Evolutionary conservation across 2,113 vertebrate species (phyloP), one percentile per base, ranked within the genome.

Genomic region (Tringa solitaria): DNA sequence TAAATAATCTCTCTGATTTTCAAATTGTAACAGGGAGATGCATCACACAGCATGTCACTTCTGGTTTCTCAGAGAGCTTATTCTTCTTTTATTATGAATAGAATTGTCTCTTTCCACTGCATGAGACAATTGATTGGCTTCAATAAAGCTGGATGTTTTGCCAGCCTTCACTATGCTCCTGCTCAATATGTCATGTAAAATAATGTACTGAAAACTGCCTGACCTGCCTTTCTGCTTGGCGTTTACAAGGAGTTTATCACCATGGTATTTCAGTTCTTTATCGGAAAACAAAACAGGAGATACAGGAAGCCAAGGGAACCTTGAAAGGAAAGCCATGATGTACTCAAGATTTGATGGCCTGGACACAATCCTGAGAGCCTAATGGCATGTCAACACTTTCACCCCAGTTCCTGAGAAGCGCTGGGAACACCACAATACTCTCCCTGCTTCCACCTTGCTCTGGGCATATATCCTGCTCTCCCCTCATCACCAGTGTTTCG

Each of bases 1-100:
- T 96, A 97, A 96, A 93, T 85, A 88, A 97, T 94, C 90, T 89
- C 92, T 98, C 96, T 94, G 64, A 94, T 97, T 98, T 97, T 96
- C 93, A 94, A 89, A 97, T 87, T 75, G 82, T 84, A 93, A 69
- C 83, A 89, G 76, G 89, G 95, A 93, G 67, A 97, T 97, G 89
- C 83, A 97, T 94, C 96, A 96, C 90, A 90, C 94, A 97, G 94
- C 92, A 86, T 90, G 95, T 95, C 94, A 97, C 85, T 96, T 97
- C 60, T 96, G 80, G 35, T 94, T 96, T 96, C 94, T 95, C 87
- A 95, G 77, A 95, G 89, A 95, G 90, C 87, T 97, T 96, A 77
- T 95, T 97, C 94, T 95, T 97, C 89, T 93, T 96, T 96, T 96
- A 92, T 97, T 95, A 85, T 78, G 50, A 97, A 93, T 85, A 97